Evolutionary conservation across 2,888 invertebrate species (phyloP), one percentile per base, ranked within the genome.

Genomic region (Pachycephus smyrnensis): DNA sequence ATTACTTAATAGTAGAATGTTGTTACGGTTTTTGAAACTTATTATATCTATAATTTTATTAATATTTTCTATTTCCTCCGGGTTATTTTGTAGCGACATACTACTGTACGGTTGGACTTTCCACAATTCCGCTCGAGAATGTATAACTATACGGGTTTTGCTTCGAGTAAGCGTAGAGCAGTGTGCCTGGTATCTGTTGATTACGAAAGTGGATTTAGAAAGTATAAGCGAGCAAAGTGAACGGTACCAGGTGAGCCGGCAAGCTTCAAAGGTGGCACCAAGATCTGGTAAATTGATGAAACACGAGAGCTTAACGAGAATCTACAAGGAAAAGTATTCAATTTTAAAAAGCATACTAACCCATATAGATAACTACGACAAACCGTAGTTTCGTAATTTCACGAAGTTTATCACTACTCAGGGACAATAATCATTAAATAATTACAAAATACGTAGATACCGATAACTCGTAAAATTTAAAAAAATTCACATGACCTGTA

Each of bases 151-250:
- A 55, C 23, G 2, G 55, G 55, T 55, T 55, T 23, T 55, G 55
- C 55, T 55, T 55, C 23, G 23, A 55, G 55, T 23, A 55, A 55
- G 23, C 55, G 55, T 55, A 55, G 55, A 55, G 9, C 23, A 55
- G 55, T 55, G 55, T 55, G 55, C 55, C 55, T 23, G 23, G 55
- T 82, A 83, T 81, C 81, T 82, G 81, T 75, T 82, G 83, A 83
- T 91, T 91, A 89, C 90, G 91, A 91, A 91, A 91, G 89, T 89
- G 90, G 90, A 89, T 91, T 91, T 91, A 91, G 91, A 91, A 91
- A 91, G 91, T 91, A 89, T 86, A 89, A 89, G 86, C 85, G 86
- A 85, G 84, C 84, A 84, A 84, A 87, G 90, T 89, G 90, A 89
- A 89, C 88, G 90, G 90, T 86, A 83, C 76, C 68, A 73, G 35